phyloP scores from a whole-genome alignment of 2,888 invertebrate species.

The Helleia helle region DNA sequence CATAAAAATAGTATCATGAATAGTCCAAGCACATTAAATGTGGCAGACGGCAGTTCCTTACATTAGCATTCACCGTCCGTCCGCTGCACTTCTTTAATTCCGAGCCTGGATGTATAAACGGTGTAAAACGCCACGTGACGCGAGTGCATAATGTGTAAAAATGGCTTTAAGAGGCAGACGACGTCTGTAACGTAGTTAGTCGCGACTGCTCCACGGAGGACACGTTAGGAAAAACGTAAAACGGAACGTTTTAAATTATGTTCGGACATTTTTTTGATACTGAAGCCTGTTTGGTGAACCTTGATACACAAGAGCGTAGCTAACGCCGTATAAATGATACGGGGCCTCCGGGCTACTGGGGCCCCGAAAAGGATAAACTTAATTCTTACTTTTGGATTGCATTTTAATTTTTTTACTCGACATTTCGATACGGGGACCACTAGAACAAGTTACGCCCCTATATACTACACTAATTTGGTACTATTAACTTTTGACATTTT shows the following conservation, averaged over 20 bases:
- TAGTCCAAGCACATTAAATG: constrained; percentile 7
- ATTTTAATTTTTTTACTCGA: too few species aligned
- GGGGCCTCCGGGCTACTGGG: too few species aligned
- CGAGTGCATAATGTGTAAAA: constrained; percentile 18
- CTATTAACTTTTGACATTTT: too few species aligned
- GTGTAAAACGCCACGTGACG: constrained; percentile 23
- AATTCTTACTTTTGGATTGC: too few species aligned
- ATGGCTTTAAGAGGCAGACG: constrained; percentile 20
- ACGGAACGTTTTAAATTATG: neutral
- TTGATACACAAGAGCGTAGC: too few species aligned
- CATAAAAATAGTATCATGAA: neutral
- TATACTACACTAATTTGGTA: too few species aligned
- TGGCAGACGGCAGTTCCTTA: constrained; percentile 4
- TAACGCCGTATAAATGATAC: too few species aligned
- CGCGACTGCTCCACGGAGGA: constrained; percentile 7
- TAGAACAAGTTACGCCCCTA: too few species aligned
- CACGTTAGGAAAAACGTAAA: constrained; percentile 1
- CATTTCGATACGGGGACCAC: too few species aligned
- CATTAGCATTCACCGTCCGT: constrained; percentile 30
- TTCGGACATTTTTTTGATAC: too few species aligned
- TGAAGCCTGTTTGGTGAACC: too few species aligned
- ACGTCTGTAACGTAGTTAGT: constrained; percentile 19
- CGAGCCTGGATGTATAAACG: constrained; percentile 27
- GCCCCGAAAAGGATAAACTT: too few species aligned
- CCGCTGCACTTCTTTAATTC: constrained; percentile 35